Evolutionary conservation across 2,113 vertebrate species (phyloP), one percentile per base, ranked within the genome.

Genomic region (Coturnix japonica): DNA sequence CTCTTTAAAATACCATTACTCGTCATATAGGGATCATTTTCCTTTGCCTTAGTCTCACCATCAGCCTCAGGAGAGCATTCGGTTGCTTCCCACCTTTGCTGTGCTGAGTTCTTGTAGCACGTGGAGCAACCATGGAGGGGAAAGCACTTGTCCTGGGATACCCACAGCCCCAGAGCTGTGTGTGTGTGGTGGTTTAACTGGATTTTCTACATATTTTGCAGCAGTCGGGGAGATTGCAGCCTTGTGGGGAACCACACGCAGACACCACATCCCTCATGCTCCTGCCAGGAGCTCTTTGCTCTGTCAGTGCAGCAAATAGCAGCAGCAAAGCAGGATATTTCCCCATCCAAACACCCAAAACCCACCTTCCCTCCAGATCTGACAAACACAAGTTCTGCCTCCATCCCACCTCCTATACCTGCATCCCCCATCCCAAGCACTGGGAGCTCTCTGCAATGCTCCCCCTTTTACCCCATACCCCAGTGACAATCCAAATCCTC

Each of bases 31-130:
- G 77, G 75, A 43, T 74, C 22, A n/a, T 73, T 90, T 90, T 94
- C 88, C 2, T 56, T 30, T 23, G 67, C 57, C 51, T 31, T 1
- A 0, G 65, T 84, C 80, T 84, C 80, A 85, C 65, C 65, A 12
- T 83, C 76, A 81, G 76, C 73, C 63, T n/a, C 65, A 13, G 67
- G 76, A 88, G 78, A 88, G 8, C 85, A n/a, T 47, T 81, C 54
- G 11, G 26, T 5, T n/a, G 73, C 33, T 49, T 61, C 80, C 72
- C 85, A 84, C 69, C 81, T 85, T 49, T 1, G 8, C 63, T 17
- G 20, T 5, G 25, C 60, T 15, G 65, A 33, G 30, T 6, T 41
- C 4, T 31, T 13, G 25, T 69, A 57, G 74, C 74, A 9, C 54
- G 3, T 0, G 54, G 82, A 47, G 72, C 41, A 57, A 13, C 17